Percentiles rank a stretch among this genome's conserved stretches.
phyloP scores from a whole-genome alignment of 2,888 invertebrate genomes.

The Linnaemya tessellans region DNA sequence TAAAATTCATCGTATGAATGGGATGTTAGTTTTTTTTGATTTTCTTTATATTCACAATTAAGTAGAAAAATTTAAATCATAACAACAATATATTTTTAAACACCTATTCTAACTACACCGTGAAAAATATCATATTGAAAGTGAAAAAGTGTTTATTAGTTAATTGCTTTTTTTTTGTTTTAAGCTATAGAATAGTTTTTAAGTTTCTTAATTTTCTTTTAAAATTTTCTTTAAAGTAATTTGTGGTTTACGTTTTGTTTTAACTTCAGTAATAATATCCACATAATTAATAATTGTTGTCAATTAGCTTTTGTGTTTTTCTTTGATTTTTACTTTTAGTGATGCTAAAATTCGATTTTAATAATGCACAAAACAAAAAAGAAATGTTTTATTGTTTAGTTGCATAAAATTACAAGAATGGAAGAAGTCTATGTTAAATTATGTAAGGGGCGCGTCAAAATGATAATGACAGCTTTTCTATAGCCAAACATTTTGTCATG shows the following conservation, averaged over 20 bases:
- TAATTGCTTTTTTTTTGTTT: constrained; percentile 25
- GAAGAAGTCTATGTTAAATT: constrained; percentile 56
- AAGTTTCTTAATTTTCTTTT: constrained; percentile 31
- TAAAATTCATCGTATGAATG: too few species aligned
- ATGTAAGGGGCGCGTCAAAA: constrained; percentile 1
- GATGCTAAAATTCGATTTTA: constrained; percentile 63
- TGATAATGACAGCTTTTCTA: background rate
- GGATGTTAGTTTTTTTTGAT: background rate
- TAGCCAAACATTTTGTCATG: too few species aligned
- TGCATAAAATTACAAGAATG: constrained; percentile 57
- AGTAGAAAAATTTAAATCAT: constrained; percentile 41
- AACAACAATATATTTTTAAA: constrained; percentile 38
- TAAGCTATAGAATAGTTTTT: constrained; percentile 52
- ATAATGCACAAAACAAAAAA: constrained; percentile 25
- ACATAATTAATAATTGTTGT: constrained; percentile 51
- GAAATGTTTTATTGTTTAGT: background rate
- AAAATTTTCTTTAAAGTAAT: constrained; percentile 66
- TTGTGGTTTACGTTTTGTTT: constrained; percentile 59
- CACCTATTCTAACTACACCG: constrained; percentile 66
- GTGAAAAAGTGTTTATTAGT: constrained; percentile 57
- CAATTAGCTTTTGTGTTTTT: constrained; percentile 17
- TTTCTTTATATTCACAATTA: constrained; percentile 30
- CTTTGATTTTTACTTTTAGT: constrained; percentile 33
- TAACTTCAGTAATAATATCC: constrained; percentile 30
- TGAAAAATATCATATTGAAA: constrained; percentile 58